Conservation (phyloP, 1,140 invertebrate genomes). For the Bilobella aurantiaca region DNA sequence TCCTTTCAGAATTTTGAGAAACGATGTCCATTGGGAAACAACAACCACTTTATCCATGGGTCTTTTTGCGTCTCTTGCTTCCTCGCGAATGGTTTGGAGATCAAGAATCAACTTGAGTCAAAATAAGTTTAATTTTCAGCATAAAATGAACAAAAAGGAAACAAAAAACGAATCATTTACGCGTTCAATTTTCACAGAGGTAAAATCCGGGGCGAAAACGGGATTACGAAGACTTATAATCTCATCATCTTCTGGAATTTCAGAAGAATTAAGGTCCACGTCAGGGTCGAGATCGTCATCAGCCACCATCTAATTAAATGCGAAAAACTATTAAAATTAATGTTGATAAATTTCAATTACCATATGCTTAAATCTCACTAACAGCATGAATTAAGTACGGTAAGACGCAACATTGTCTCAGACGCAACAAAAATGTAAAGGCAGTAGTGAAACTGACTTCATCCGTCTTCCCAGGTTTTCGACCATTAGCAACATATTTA, state of each 20-base stretch:
- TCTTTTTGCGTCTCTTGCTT: conserved; percentile 12
- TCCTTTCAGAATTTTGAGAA: conserved; percentile 55
- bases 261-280: conserved; percentile 29
- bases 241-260: conserved; percentile 37
- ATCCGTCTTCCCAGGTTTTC: not conserved
- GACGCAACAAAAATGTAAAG: conserved; percentile 65
- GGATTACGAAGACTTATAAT: conserved; percentile 56
- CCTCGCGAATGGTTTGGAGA: conserved; percentile 49
- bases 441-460: conserved; percentile 41
- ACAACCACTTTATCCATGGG: conserved; percentile 60
- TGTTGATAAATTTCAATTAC: too few species aligned
- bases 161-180: too few species aligned
- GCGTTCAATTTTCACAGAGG: conserved; percentile 34
- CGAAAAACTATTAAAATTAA: conserved; percentile 23
- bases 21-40: conserved; percentile 76
- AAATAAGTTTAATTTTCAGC: conserved; percentile 1
- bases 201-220: conserved; percentile 54
- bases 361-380: conserved; percentile 22
- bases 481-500: conserved; percentile 11
- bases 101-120: conserved; percentile 44
- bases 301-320: conserved; percentile 38
- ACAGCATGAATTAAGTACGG: conserved; percentile 61
- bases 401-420: conserved; percentile 82
- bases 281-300: conserved; percentile 36
- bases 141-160: not conserved